Percentiles rank a stretch among this genome's conserved stretches.
Conservation (phyloP, 2,113 vertebrate genomes). For the Motacilla alba region DNA sequence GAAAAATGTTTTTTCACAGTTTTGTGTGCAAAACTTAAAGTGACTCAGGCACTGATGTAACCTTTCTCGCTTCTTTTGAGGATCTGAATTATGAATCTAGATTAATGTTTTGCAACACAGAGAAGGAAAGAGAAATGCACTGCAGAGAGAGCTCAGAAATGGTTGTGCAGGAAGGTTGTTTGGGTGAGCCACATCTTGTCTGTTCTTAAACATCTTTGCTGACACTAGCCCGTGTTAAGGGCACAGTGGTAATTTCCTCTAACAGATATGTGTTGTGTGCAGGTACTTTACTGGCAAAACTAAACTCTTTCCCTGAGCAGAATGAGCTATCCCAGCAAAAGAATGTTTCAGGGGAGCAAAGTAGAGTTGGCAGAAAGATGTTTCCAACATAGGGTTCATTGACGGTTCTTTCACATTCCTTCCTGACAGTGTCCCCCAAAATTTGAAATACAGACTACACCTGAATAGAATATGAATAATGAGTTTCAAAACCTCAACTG, state of each 20-base stretch:
- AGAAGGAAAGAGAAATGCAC: background rate
- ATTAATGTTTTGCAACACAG: background rate
- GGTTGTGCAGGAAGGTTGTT: background rate
- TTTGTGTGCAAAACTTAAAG: background rate
- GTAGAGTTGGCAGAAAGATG: background rate
- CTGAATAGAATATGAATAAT: background rate
- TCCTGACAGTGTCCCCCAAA: background rate
- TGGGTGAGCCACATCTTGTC: background rate
- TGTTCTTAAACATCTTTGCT: background rate
- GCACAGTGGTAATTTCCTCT: background rate
- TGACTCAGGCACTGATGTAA: background rate
- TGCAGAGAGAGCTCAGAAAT: background rate
- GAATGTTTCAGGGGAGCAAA: background rate
- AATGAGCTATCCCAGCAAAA: background rate
- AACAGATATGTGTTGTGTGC: background rate
- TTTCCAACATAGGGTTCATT: background rate
- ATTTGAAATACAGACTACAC: background rate
- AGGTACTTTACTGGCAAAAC: background rate
- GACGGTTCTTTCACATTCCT: background rate
- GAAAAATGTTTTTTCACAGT: slow-evolving; percentile 9
- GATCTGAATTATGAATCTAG: background rate
- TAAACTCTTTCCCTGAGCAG: background rate
- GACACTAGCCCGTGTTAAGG: background rate
- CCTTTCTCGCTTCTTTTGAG: background rate
- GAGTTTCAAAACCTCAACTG: background rate